Base-by-base conservation (phyloP, 2,888 invertebrate species). In the Nymphalis urticae region DNA sequence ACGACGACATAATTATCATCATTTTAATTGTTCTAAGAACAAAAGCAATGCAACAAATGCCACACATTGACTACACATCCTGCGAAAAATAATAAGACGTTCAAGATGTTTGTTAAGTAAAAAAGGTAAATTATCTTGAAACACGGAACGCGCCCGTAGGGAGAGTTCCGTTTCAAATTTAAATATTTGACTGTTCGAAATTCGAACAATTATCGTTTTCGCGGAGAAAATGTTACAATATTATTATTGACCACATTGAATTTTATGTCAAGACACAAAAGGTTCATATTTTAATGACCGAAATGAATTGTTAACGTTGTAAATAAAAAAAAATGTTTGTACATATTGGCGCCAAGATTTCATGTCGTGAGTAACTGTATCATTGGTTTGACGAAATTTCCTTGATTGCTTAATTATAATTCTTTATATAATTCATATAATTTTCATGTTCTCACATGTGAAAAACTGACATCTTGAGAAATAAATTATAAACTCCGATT, bases 361-460 rank as follows among this genome's bases (percentile, higher is more conserved):
- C 76, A 76, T 77, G 76, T 81, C 80, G 80, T 83, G 85, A 82
- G 83, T 87, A 89, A 87, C 88, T 90, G 89, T 90, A 89, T 81
- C 90, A 83, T 82, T 78, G 84, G 84, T 87, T 87, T 89, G 86
- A 84, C 85, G 84, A 85, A 86, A 87, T 82, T 87, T 84, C 79
- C 77, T 75, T 87, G 87, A 90, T 89, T 90, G 87, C 85, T 90
- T 90, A 90, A 90, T 90, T 89, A 85, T 88, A 86, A 79, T 76
- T 86, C 79, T 77, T 80, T 77, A 80, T 81, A 80, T 75, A 82
- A 82, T 82, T 80, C 77, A 81, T 81, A 81, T 84, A 82, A 82
- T 85, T 86, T 82, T 76, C 72, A 70, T 69, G 75, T 78, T 77
- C 77, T 80, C 80, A 83, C 84, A 84, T 80, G 83, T 80, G 68